Evolutionary conservation across 1,140 invertebrate genomes (phyloP).

Genomic region (Micrasema longulum): DNA sequence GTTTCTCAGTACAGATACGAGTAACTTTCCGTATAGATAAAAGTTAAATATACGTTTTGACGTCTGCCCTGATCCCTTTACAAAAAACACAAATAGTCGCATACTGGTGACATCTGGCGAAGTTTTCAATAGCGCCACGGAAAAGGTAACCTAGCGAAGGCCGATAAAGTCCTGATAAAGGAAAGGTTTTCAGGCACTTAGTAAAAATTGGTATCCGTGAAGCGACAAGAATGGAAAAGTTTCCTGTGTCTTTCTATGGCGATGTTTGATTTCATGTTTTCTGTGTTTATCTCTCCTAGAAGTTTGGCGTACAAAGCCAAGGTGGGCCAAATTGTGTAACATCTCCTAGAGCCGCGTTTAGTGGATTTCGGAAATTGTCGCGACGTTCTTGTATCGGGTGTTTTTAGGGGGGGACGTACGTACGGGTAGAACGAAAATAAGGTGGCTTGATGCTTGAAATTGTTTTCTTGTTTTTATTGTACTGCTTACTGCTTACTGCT

Average conservation of each 20-base stretch:
- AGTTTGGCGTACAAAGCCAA: constrained; percentile 15
- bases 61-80: constrained; percentile 20
- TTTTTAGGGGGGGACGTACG: not conserved
- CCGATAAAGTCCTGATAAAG: not conserved
- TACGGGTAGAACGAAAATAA: not conserved
- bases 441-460: constrained; percentile 19
- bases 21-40: not conserved
- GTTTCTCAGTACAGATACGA: constrained; percentile 5
- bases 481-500: no score
- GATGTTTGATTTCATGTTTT: constrained; percentile 2
- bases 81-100: constrained; percentile 38
- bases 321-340: constrained; percentile 33
- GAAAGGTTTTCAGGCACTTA: constrained; percentile 5
- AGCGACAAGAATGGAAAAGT: not conserved
- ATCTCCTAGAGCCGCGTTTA: constrained; percentile 22
- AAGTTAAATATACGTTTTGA: constrained; percentile 29
- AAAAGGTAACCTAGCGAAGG: constrained; percentile 41
- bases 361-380: constrained; percentile 33
- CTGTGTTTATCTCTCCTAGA: not conserved
- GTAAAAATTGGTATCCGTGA: constrained; percentile 1
- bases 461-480: constrained; percentile 33
- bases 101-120: constrained; percentile 39
- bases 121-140: constrained; percentile 33
- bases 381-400: constrained; percentile 7
- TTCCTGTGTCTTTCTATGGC: not conserved